Conservation (phyloP, 2,888 invertebrate genomes). For the Rotaria magnacalcarata region DNA sequence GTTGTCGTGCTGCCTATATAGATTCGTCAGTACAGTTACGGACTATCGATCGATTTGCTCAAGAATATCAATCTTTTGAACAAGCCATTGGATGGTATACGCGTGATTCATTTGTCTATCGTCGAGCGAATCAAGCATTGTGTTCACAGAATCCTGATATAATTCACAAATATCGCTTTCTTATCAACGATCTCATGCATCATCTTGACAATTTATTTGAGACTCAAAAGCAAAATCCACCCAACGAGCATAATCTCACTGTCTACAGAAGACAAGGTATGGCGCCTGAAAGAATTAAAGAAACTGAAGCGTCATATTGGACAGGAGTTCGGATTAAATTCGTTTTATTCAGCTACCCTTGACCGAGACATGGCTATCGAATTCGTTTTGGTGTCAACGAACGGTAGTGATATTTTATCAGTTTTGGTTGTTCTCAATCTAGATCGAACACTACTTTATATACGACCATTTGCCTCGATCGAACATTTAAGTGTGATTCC, state of each 20-base stretch:
- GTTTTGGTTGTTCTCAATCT: neutral
- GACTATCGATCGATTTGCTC: too few relatives aligned
- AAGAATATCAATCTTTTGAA: neutral
- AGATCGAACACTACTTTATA: neutral
- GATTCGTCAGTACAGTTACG: too few relatives aligned
- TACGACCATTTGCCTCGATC: neutral
- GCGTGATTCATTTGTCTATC: neutral
- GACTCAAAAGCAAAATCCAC: too few relatives aligned
- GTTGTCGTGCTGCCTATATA: too few relatives aligned
- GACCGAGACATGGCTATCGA: neutral
- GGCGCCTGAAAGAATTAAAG: neutral
- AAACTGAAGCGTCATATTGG: neutral
- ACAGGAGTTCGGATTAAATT: neutral
- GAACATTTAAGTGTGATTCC: conserved; percentile 7
- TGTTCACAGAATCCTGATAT: neutral
- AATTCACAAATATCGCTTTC: conserved; percentile 4
- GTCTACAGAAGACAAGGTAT: too few relatives aligned
- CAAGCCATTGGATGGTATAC: conserved; percentile 5
- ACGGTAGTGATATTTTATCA: conserved; percentile 7
- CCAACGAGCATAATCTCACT: too few relatives aligned
- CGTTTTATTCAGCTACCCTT: neutral
- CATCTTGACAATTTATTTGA: too few relatives aligned
- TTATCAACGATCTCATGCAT: neutral
- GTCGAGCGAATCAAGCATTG: neutral
- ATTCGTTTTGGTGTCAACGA: neutral